Evolutionary conservation across 2,113 vertebrate genomes (phyloP).

Genomic region (Odontophorus gujanensis): DNA sequence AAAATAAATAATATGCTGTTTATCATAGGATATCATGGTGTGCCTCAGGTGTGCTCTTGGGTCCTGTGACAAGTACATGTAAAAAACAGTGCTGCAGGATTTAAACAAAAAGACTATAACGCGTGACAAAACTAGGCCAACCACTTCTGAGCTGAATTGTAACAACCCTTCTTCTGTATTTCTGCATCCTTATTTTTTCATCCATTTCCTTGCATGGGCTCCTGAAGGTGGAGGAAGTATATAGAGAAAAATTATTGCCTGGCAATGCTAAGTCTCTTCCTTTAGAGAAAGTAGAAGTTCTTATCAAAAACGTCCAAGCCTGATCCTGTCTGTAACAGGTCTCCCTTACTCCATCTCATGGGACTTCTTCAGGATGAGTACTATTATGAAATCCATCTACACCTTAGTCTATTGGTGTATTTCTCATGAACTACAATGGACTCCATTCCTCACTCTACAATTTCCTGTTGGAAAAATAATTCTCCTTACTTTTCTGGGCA

Average conservation of each 20-base stretch:
- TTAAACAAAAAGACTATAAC: neutral
- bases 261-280: neutral
- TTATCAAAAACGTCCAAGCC: neutral
- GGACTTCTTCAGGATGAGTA: neutral
- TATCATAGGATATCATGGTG: neutral
- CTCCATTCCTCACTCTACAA: neutral
- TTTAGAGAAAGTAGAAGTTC: neutral
- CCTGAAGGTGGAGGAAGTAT: neutral
- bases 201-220: neutral
- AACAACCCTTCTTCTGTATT: neutral
- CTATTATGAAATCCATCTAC: neutral
- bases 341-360: rapidly evolving
- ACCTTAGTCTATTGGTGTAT: neutral
- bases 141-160: neutral
- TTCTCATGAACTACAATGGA: neutral
- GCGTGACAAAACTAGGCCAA: neutral
- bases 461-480: neutral
- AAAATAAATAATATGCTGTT: neutral
- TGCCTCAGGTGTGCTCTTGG: neutral
- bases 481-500: neutral
- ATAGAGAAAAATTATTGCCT: neutral
- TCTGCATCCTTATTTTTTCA: neutral
- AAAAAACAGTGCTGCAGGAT: neutral
- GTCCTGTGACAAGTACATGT: neutral
- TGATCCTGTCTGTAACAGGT: neutral